Evolutionary conservation across 2,888 invertebrate genomes (phyloP).

Genomic region (Pheosia tremula): DNA sequence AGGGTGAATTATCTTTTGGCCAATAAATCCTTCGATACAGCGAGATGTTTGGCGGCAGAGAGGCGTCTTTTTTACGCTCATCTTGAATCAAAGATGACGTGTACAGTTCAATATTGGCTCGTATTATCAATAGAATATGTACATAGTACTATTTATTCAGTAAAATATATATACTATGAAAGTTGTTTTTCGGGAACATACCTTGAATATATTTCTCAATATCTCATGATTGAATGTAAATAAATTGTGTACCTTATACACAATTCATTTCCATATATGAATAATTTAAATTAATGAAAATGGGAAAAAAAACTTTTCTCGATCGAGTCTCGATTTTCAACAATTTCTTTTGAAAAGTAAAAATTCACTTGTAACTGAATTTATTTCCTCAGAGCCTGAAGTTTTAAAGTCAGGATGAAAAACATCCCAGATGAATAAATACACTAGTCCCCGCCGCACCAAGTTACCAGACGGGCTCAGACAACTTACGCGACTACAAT

Average conservation of each 20-base stretch:
- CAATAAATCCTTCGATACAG: conserved; percentile 38
- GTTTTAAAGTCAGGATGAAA: not conserved
- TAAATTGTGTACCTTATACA: no score
- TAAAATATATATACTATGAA: not conserved
- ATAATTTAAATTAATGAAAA: no score
- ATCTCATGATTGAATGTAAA: no score
- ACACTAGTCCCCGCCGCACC: not conserved
- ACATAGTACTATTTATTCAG: not conserved
- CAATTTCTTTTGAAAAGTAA: no score
- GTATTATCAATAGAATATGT: not conserved
- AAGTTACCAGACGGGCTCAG: conserved; percentile 3
- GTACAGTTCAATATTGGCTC: conserved; percentile 7
- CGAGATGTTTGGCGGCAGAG: conserved; percentile 26
- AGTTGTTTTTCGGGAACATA: not conserved
- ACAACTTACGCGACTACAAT: conserved; percentile 57
- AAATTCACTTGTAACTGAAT: not conserved
- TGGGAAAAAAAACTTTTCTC: no score
- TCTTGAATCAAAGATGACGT: conserved; percentile 10
- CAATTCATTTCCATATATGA: no score
- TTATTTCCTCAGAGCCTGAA: not conserved
- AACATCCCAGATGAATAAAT: conserved; percentile 5
- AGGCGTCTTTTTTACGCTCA: conserved; percentile 29
- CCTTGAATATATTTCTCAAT: no score
- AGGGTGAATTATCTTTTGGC: conserved; percentile 32
- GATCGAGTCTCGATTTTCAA: no score